Conservation (phyloP, 2,797 vertebrate species). For the Muscicapa striata region DNA sequence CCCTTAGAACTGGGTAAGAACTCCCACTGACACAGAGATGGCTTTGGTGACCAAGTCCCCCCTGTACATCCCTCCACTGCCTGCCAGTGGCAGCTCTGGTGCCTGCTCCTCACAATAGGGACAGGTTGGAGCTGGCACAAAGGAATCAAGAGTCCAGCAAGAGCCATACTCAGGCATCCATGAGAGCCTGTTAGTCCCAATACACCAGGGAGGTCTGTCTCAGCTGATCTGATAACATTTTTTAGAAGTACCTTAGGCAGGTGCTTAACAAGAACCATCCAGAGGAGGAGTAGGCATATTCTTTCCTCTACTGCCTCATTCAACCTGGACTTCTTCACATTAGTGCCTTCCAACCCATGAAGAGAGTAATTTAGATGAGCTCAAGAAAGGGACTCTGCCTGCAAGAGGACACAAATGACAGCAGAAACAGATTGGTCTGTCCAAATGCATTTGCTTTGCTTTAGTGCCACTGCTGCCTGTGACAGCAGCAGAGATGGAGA, state of each 20-base stretch:
- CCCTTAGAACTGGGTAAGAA: neutral
- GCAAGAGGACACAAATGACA: neutral
- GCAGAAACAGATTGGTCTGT: neutral
- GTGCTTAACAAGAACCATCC: neutral
- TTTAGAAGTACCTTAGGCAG: neutral
- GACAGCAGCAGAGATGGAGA: neutral
- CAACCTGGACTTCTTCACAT: neutral
- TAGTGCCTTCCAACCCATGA: neutral
- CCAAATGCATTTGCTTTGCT: neutral
- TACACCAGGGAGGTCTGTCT: neutral
- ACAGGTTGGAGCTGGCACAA: neutral
- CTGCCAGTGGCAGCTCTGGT: neutral
- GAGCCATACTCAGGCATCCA: neutral
- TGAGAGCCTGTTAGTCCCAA: rapidly evolving
- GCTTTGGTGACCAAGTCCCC: neutral
- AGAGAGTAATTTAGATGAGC: neutral
- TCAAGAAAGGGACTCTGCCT: neutral
- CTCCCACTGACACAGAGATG: neutral
- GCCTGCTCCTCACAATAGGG: neutral
- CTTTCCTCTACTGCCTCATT: neutral
- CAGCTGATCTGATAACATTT: neutral
- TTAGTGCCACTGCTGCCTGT: neutral
- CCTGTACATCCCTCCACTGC: neutral
- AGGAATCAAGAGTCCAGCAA: rapidly evolving
- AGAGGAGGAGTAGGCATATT: neutral